Base-by-base conservation (phyloP, 2,797 vertebrate species). In the Gadopsis marmoratus region DNA sequence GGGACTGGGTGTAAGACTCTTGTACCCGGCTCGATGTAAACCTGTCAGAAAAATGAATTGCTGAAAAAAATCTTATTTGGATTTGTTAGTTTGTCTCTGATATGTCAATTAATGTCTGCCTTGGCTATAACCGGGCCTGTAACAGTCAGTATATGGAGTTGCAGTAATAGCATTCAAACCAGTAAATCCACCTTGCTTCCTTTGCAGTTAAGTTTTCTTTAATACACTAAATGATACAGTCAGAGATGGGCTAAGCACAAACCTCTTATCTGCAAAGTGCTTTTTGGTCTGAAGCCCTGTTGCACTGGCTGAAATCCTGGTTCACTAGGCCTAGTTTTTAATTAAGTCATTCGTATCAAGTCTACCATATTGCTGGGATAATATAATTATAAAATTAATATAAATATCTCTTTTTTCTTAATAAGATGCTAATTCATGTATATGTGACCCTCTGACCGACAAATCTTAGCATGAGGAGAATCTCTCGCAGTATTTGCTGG, bases 211-310 rank as follows among this genome's bases (percentile, higher is more conserved):
- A 12, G 55, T 50, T 14, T 2, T 67, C 60, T 26, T 47, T 45
- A 21, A 19, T 10, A 31, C 31, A 54, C 29, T 29, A 29, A 54
- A 58, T 26, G 3, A 58, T 48, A 63, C 53, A 6, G 16, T 61
- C 75, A 84, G 63, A 83, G 35, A 35, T 2, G 19, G 53, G 55
- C 58, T 71, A 76, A 84, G 54, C 78, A 80, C 87, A 48, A 83
- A 83, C 47, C 37, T 73, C 59, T 87, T 90, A 92, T 91, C 88
- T 82, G 43, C 35, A 62, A 68, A 63, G 61, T 50, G 59, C 62
- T 74, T 67, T 68, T 76, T 78, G 47, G 58, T 68, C 29, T 58
- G 35, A 78, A 74, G 53, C 74, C 71, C 53, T 78, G 77, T 62
- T 74, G 71, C 75, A 72, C 61, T 66, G 54, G 31, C 66, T 47